Percentiles rank a stretch among this genome's conserved stretches.
Evolutionary conservation across 2,888 invertebrate genomes (phyloP).

Genomic region (Drosophila percnosoma): DNA sequence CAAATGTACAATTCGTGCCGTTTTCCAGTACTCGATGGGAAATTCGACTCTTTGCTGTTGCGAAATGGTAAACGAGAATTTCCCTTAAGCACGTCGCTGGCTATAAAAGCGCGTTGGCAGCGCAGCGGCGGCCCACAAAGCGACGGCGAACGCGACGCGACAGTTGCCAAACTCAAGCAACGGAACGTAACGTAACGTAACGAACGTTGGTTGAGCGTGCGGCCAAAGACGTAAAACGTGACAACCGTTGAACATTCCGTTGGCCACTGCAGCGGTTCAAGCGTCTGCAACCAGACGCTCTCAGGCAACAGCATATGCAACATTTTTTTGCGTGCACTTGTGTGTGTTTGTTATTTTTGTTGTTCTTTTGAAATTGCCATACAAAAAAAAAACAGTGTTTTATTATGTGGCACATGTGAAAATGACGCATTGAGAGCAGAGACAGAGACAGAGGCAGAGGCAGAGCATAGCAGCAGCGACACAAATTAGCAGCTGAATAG

Average conservation of each 20-base stretch:
- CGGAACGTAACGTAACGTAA: slow-evolving; percentile 13
- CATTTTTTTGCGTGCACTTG: slow-evolving; percentile 2
- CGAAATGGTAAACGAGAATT: slow-evolving; percentile 18
- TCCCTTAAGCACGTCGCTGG: slow-evolving; percentile 32
- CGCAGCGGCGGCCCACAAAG: slow-evolving; percentile 40
- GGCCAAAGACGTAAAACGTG: slow-evolving; percentile 26
- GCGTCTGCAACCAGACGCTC: slow-evolving; percentile 20
- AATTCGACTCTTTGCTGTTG: slow-evolving; percentile 18
- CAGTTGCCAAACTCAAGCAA: slow-evolving; percentile 25
- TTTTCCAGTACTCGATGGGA: slow-evolving; percentile 19
- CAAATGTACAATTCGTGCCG: not conserved
- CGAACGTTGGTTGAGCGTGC: slow-evolving; percentile 10
- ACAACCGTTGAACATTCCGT: slow-evolving; percentile 14
- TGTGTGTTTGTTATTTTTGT: slow-evolving; percentile 22
- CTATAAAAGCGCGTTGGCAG: slow-evolving; percentile 58
- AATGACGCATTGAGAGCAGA: slow-evolving; percentile 12
- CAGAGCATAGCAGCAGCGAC: not conserved
- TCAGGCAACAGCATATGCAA: slow-evolving; percentile 12
- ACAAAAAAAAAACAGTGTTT: slow-evolving; percentile 22
- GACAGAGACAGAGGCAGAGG: not conserved
- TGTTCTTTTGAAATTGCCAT: slow-evolving; percentile 24
- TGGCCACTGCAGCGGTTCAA: slow-evolving; percentile 20
- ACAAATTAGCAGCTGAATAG: not conserved
- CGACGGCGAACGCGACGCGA: slow-evolving; percentile 58
- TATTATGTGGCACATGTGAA: slow-evolving; percentile 46